These are phyloP conservation scores for Eupithecia exiguata DNA, from an alignment of 2,888 invertebrate species.

Conservation along the genomic window DNA sequence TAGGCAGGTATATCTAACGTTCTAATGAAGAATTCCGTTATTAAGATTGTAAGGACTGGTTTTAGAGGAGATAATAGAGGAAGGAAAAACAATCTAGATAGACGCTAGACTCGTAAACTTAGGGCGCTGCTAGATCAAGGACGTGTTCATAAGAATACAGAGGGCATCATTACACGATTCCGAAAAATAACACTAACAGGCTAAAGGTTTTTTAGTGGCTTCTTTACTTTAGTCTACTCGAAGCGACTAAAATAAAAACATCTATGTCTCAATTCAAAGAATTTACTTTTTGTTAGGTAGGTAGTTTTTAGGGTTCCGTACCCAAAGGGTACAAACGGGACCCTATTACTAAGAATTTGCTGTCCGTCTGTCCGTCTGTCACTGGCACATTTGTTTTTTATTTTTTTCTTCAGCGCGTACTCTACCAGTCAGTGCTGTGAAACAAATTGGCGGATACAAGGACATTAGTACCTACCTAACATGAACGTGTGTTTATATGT, in stretches of 20 bases:
- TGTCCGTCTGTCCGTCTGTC: too few relatives aligned
- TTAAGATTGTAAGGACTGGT: slow-evolving; percentile 13
- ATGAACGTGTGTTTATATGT: background rate
- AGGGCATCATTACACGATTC: background rate
- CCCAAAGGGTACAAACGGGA: too few relatives aligned
- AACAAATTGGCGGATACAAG: background rate
- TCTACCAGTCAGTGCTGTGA: background rate
- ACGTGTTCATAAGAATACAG: background rate
- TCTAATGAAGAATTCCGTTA: slow-evolving; percentile 32
- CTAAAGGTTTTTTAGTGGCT: background rate
- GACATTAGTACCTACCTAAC: background rate
- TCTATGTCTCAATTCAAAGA: too few relatives aligned
- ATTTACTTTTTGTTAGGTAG: too few relatives aligned
- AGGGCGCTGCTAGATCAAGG: background rate
- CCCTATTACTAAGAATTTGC: too few relatives aligned
- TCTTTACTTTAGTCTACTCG: background rate
- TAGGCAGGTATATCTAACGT: slow-evolving; percentile 23
- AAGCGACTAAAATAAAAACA: background rate
- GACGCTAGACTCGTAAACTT: background rate
- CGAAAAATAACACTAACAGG: background rate
- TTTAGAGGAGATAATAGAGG: slow-evolving; percentile 4
- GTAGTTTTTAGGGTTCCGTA: too few relatives aligned
- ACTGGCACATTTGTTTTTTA: too few relatives aligned
- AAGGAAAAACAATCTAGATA: background rate
- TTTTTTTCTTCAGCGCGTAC: background rate